Conservation (phyloP, 2,797 vertebrate species). For the Pseudopleuronectes americanus region DNA sequence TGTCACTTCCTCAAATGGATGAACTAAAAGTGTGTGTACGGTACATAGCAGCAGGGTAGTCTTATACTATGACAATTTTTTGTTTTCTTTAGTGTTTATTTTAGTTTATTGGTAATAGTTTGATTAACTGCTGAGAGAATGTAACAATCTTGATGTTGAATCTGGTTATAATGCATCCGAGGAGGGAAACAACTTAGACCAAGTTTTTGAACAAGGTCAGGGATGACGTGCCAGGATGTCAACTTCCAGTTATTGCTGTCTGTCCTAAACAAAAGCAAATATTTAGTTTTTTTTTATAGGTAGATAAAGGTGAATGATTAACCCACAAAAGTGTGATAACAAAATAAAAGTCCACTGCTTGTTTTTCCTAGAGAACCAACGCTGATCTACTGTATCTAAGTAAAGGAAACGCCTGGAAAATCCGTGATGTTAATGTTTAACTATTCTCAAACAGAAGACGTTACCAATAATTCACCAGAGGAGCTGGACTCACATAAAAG, state of each 20-base stretch:
- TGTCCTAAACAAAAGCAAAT: neutral
- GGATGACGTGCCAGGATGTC: neutral
- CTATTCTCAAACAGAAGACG: neutral
- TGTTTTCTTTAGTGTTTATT: no score
- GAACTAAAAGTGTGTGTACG: neutral
- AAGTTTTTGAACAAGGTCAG: neutral
- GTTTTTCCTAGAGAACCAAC: neutral
- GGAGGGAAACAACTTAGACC: neutral
- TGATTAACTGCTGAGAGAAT: no score
- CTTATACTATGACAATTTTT: no score
- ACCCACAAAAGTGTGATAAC: neutral
- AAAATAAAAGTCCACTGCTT: neutral
- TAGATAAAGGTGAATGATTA: slow-evolving; percentile 7
- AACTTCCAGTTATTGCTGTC: neutral
- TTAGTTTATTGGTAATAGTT: no score
- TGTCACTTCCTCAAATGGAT: neutral
- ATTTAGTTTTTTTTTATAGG: neutral
- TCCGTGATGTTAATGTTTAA: slow-evolving; percentile 36
- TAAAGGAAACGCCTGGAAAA: neutral
- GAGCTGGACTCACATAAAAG: neutral
- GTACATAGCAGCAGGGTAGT: no score
- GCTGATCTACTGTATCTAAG: neutral
- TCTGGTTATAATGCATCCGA: no score
- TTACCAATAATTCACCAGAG: slow-evolving; percentile 13
- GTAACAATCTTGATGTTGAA: no score